Conservation (phyloP, 1,140 invertebrate genomes). For the Danaus melanippus region DNA sequence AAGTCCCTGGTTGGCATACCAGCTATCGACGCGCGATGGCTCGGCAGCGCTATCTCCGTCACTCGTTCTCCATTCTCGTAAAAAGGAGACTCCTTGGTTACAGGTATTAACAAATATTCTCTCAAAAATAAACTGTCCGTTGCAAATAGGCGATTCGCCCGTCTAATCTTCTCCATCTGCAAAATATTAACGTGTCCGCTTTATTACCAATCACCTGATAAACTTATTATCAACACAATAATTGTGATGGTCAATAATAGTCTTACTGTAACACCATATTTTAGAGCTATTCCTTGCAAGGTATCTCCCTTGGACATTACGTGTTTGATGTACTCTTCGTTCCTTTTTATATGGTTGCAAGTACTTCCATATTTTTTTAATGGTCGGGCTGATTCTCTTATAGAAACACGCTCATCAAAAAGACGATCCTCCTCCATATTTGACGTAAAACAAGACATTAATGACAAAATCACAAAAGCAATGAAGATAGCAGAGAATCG, state of each 20-base stretch:
- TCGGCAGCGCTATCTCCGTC: conserved; percentile 41
- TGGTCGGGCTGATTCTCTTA: conserved; percentile 85
- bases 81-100: conserved; percentile 75
- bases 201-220: conserved; percentile 26
- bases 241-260: conserved; percentile 32
- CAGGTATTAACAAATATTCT: conserved; percentile 85
- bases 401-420: conserved; percentile 87
- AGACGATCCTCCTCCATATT: conserved; percentile 80
- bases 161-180: conserved; percentile 91
- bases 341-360: conserved; percentile 77
- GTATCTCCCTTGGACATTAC: conserved; percentile 86
- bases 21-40: conserved; percentile 70
- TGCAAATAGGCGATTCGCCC: conserved; percentile 89
- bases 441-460: conserved; percentile 48
- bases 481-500: conserved; percentile 9
- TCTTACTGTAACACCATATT: conserved; percentile 93
- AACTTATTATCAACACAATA: conserved; percentile 48
- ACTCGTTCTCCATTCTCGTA: conserved; percentile 70
- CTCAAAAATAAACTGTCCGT: conserved; percentile 91
- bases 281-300: conserved; percentile 92
- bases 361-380: conserved; percentile 93
- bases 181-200: conserved; percentile 45
- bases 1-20: conserved; percentile 69
- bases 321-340: conserved; percentile 85
- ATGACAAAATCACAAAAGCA: conserved; percentile 25